Base-by-base conservation (phyloP, 2,888 invertebrate genomes). In the Volucella zonaria region DNA sequence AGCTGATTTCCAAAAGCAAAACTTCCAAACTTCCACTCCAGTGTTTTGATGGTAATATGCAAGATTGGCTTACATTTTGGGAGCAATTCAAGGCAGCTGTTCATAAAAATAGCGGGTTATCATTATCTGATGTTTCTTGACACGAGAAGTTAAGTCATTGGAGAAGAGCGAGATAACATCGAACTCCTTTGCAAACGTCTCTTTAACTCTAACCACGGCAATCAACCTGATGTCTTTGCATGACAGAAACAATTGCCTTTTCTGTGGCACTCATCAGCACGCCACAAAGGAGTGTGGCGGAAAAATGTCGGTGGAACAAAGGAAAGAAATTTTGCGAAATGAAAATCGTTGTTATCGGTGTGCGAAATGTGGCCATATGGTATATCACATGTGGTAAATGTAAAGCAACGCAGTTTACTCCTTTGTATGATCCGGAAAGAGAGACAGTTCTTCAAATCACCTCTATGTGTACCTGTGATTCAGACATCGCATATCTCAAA, bases 341-440 rank as follows among this genome's bases (percentile, higher is more conserved):
- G 59, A 59, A 18, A 23, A 43, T 61, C 23, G 45, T 45, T 61
- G 12, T 8, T 61, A 45, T n/a, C 45, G 18, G 12, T 61, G 61
- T 43, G 47, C 62, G 49, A 49, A 47, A 38, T 9, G 47, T 31
- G 14, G 49, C 9, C 62, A 62, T 38, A 31, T 49, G 38, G 47
- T 61, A 61, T 61, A 18, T 23, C 11, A 23, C n/a, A 2, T 61
- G 59, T 43, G 62, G 10, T n/a, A 49, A 62, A 62, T 47, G 62
- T 6, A 45, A 47, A 38, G 62, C 47, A 23, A 62, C n/a, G n/a
- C 62, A 62, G 31, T 47, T 49, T 14, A 62, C 49, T 40, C 38
- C 62, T 47, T 47, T 62, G 62, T 62, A 45, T 31, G n/a, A 47
- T 9, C 31, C 47, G n/a, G 14, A 62, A 62, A 31, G 10, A 14